Evolutionary conservation across 2,888 invertebrate species (phyloP), one percentile per base, ranked within the genome.

Genomic region (Chymomyza fuscimana): DNA sequence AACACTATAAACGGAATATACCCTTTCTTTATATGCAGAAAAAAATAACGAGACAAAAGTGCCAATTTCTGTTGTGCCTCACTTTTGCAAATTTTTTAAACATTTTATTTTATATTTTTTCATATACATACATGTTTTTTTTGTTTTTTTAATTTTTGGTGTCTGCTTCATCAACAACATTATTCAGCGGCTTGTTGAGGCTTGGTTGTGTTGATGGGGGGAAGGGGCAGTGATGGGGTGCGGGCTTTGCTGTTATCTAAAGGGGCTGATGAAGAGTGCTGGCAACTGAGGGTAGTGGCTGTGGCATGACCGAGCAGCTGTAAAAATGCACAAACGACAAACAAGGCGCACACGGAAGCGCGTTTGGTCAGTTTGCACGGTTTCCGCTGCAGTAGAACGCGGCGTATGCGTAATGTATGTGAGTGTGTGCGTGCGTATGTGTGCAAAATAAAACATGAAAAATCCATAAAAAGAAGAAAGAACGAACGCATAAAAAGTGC

Each of bases 331-430:
- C 40, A 46, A 19, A 19, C 54, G 54, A 54, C 16, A 54, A 54
- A 22, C 54, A 54, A 5, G 56, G 36, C 68, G 61, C 67, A 32
- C 59, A 68, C 73, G 81, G 88, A 89, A 86, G 65, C 79, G 84
- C 89, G 84, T 89, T 86, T 85, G 90, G 90, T 87, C 90, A 90
- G 89, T 87, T 46, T 80, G 87, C 67, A 81, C 78, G 89, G 90
- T 90, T 90, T 90, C 89, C 90, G 88, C 69, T 88, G 83, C 85
- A 88, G 66, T 65, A 46, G 10, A 73, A 87, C 80, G 80, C 68
- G 64, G 79, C 86, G 79, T 79, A 80, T 82, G 74, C 78, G 85
- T 85, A 77, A 80, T 74, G 72, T 71, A 72, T 19, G 19, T 19
- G 52, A 15, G 40, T 46, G 40, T 40, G 40, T 40, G 40, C 5